phyloP scores from a whole-genome alignment of 2,113 vertebrate genomes.

The Pteropus alecto region DNA sequence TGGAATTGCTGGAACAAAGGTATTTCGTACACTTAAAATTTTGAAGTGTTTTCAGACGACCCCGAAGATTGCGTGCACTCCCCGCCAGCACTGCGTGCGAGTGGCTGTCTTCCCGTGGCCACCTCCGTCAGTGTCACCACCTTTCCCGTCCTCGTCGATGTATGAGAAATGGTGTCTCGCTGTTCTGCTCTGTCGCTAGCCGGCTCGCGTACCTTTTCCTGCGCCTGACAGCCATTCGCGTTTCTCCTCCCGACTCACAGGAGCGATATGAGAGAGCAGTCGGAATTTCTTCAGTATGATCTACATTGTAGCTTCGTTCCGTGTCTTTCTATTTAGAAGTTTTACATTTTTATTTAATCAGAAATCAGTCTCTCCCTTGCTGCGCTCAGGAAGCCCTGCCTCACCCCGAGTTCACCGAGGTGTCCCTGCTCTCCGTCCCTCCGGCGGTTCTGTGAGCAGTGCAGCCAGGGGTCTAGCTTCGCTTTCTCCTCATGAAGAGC shows the following conservation, averaged over 20 bases:
- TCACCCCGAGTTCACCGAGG: neutral
- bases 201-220: neutral
- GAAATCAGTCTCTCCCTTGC: neutral
- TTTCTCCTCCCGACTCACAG: neutral
- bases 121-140: fast-evolving
- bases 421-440: no score
- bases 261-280: neutral
- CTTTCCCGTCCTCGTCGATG: neutral
- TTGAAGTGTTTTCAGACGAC: neutral
- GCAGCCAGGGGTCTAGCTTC: neutral
- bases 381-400: neutral
- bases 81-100: no score
- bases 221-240: neutral
- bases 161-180: neutral
- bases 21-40: neutral
- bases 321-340: neutral
- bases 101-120: neutral
- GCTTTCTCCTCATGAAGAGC: neutral
- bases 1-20: neutral
- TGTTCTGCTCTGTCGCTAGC: neutral
- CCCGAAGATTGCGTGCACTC: neutral
- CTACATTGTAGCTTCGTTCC: neutral
- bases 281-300: neutral
- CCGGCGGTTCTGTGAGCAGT: neutral
- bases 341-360: neutral